Percentiles rank a stretch among this genome's conserved stretches.
Conservation (phyloP, 2,888 invertebrate genomes). For the Rhabditophanes sp. region DNA sequence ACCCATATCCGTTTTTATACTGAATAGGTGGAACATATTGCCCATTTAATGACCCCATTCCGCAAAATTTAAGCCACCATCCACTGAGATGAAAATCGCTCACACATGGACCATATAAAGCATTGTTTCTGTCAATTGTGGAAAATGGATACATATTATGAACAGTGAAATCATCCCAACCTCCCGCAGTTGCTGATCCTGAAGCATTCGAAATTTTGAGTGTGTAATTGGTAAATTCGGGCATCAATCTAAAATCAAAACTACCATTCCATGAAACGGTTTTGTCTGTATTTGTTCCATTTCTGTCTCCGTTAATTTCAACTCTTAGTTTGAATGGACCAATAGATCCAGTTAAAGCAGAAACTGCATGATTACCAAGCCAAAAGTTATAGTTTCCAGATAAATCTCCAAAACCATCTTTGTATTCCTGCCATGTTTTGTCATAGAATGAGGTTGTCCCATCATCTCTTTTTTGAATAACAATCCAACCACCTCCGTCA, state of each 20-base stretch:
- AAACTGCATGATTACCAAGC: conserved; percentile 28
- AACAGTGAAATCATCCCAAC: conserved; percentile 28
- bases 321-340: conserved; percentile 16
- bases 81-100: conserved; percentile 27
- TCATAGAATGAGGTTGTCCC: conserved; percentile 21
- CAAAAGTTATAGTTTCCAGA: conserved; percentile 20
- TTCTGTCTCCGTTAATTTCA: conserved; percentile 27
- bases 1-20: conserved; percentile 25
- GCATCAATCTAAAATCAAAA: conserved; percentile 8
- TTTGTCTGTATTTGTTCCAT: conserved; percentile 14
- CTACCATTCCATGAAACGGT: conserved; percentile 12
- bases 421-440: conserved; percentile 24
- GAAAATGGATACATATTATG: conserved; percentile 21
- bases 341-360: conserved; percentile 10
- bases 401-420: conserved; percentile 21
- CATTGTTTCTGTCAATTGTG: conserved; percentile 29
- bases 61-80: conserved; percentile 36
- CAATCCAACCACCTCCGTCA: conserved; percentile 18
- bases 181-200: too few species aligned
- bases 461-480: conserved; percentile 20
- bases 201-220: conserved; percentile 20
- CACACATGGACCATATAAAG: conserved; percentile 20
- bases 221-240: conserved; percentile 13
- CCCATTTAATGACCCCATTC: conserved; percentile 25
- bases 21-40: conserved; percentile 22